Base-by-base conservation (phyloP, 37 sponge, comb jelly and placozoan species). In the Ianthella basta region DNA sequence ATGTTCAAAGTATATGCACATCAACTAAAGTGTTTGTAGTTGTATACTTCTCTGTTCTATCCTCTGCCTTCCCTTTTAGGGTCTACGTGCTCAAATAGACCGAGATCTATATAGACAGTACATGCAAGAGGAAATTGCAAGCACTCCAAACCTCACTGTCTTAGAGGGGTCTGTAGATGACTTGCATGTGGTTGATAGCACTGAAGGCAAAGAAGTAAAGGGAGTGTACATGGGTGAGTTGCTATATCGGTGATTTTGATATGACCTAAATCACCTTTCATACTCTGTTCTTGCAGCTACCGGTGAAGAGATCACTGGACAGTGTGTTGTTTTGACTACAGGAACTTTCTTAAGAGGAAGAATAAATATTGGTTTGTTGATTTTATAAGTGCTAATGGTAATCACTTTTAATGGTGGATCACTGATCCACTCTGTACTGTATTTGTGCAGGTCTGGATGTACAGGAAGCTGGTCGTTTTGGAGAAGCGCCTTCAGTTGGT, bases 31-130 rank as follows among this genome's bases (percentile, higher is more conserved):
- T 8, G 3, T 44, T 44, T 44, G 8, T 44, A 44, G 50, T 8
- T 44, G 50, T 44, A 44, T 44, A 61, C 24, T 10, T 2, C 4
- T 10, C 3, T 61, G 64, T 61, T 61, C 24, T 57, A 27, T 10
- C 10, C 64, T 61, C 29, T 61, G 50, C 50, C 50, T 44, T 44
- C 8, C 6, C 50, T 10, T 54, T 10, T 56, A 89, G 90, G 96
- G 96, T 16, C 29, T 92, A 19, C 33, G 96, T 18, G 96, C 93
- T n/a, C 96, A 95, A 74, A 95, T 95, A 40, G 96, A 95, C 59
- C 82, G 96, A 4, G 90, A 95, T 61, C 72, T 75, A 64, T 95
- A 92, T 41, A 60, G 87, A 19, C 84, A 37, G 80, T 55, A 87
- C 82, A 91, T 93, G 88, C 91, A 93, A 72, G 75, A 85, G 38